Evolutionary conservation across 2,797 vertebrate genomes (phyloP).

Genomic region (Xenentodon cancila): DNA sequence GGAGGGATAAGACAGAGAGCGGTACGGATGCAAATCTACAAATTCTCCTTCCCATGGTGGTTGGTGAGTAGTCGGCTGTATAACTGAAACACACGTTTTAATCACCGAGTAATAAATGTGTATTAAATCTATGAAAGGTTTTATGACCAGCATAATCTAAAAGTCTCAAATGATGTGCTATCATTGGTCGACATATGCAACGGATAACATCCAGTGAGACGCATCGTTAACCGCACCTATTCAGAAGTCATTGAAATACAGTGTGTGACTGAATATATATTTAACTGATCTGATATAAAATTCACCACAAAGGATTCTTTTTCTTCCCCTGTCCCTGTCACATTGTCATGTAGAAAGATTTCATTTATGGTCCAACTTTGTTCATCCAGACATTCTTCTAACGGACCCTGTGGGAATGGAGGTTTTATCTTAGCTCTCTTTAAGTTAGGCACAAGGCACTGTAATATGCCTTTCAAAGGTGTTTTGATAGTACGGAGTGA

Average conservation of each 20-base stretch:
- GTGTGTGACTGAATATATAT: constrained; percentile 33
- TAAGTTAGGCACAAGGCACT: constrained; percentile 41
- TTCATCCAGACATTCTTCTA: constrained; percentile 42
- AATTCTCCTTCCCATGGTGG: constrained; percentile 3
- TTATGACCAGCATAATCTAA: not conserved
- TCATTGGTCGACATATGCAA: too few relatives aligned
- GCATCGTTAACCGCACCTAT: too few relatives aligned
- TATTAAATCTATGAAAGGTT: not conserved
- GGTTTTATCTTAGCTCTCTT: constrained; percentile 47
- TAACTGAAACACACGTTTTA: too few relatives aligned
- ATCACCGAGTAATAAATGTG: too few relatives aligned
- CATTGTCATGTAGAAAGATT: constrained; percentile 44
- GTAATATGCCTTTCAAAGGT: constrained; percentile 53
- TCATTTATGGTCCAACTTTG: constrained; percentile 33
- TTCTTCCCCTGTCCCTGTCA: constrained; percentile 11
- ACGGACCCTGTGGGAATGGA: constrained; percentile 23
- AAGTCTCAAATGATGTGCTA: too few relatives aligned
- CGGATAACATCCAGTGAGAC: too few relatives aligned
- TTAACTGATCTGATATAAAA: constrained; percentile 34
- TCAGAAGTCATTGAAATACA: too few relatives aligned
- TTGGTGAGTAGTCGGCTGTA: not conserved
- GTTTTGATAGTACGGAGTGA: constrained; percentile 61
- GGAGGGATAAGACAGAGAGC: constrained; percentile 16
- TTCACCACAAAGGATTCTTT: constrained; percentile 30
- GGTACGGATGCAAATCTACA: constrained; percentile 13